Evolutionary conservation across 2,113 vertebrate species (phyloP).

Genomic region (Sinocyclocheilus maitianheensis): DNA sequence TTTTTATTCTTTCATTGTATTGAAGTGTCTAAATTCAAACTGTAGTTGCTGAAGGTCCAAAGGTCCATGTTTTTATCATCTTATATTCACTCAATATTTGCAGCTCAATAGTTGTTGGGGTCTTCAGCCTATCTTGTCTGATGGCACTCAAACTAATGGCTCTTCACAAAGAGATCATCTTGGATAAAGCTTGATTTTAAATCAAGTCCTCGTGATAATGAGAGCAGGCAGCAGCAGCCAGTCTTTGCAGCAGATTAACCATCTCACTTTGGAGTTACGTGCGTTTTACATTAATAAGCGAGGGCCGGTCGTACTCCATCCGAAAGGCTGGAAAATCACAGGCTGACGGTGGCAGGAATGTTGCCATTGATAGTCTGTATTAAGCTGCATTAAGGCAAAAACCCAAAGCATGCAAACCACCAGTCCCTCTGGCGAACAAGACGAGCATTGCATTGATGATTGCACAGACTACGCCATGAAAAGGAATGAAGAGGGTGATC

Average conservation of each 20-base stretch:
- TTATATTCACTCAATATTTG: not conserved
- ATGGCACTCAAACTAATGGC: not conserved
- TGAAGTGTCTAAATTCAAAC: not conserved
- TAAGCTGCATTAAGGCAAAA: slow-evolving; percentile 72
- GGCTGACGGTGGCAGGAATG: slow-evolving; percentile 69
- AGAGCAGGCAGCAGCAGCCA: not conserved
- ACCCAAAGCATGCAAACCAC: slow-evolving; percentile 67
- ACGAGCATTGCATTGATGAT: not conserved
- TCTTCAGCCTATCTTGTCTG: not conserved
- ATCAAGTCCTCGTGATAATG: slow-evolving; percentile 9
- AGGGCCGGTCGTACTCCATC: slow-evolving; percentile 59
- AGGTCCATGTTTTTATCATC: not conserved
- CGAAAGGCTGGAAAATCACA: slow-evolving; percentile 64
- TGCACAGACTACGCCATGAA: slow-evolving; percentile 39
- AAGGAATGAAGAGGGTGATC: slow-evolving; percentile 51
- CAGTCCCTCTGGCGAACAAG: slow-evolving; percentile 41
- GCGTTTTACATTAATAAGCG: slow-evolving; percentile 66
- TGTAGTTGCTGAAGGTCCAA: not conserved
- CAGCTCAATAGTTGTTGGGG: not conserved
- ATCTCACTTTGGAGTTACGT: slow-evolving; percentile 60
- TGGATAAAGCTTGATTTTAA: not conserved
- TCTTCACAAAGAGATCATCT: slow-evolving; percentile 9
- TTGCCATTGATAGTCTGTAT: slow-evolving; percentile 67
- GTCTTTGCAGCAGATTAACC: slow-evolving; percentile 59
- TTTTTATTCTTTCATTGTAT: not conserved